Base-by-base conservation (phyloP, 1,140 invertebrate genomes). In the Riptortus pedestris region DNA sequence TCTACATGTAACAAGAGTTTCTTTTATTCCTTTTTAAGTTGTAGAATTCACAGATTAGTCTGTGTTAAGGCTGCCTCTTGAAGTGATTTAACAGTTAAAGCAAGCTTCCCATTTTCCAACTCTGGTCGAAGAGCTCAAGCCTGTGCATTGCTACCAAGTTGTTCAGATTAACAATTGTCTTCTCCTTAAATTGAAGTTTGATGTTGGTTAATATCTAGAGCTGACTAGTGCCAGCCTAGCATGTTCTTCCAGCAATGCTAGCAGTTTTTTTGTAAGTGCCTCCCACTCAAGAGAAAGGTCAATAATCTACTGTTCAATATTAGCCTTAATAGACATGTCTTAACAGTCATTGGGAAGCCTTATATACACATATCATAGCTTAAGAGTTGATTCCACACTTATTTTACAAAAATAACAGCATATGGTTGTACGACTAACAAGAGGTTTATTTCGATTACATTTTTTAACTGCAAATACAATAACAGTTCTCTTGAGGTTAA, bases 1-100 rank as follows among this genome's bases (percentile, higher is more conserved):
- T 64, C 58, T 26, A 60, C 52, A 71, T 92, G 91, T 9, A 93
- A 73, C 1, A 83, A 81, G 4, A 94, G 77, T 72, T 88, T 85
- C 71, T 93, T 93, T 71, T 93, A 94, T 67, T 96, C 92, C 72
- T 93, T 95, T 74, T 96, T 91, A n/a, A 94, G 74, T 69, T 94
- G 90, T 45, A 94, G 74, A 62, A 93, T 80, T 72, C 87, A 85
- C 48, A 86, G 83, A 22, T 85, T 86, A 65, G 82, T 88, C 75
- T 93, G 88, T 66, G 90, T 81, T 65, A 90, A 82, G 2, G 82
- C 85, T 68, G 81, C 83, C 71, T 93, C 88, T 73, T 89, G 86
- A n/a, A 93, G 72, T 61, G 83, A 86, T 66, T 93, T 90, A 28
- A 94, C 81, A 11, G 88, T 82, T 22, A 85, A 84, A n/a, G 85